phyloP scores from a whole-genome alignment of 2,113 vertebrate genomes.

The Castor canadensis region DNA sequence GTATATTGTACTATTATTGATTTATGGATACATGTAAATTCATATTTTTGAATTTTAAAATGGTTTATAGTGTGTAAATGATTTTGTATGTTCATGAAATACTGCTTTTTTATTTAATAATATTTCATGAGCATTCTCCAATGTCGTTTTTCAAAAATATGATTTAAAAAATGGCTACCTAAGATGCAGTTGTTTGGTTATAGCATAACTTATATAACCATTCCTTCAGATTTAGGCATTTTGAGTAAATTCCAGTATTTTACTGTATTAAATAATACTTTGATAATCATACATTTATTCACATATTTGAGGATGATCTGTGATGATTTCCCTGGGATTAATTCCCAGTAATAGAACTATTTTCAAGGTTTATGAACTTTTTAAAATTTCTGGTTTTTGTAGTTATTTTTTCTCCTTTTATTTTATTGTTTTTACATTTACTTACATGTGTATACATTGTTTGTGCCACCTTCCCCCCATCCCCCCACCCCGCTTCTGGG shows the following conservation, averaged over 20 bases:
- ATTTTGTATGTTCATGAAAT: slow-evolving; percentile 27
- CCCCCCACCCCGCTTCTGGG: too few species aligned
- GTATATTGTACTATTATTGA: neutral
- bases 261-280: neutral
- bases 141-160: neutral
- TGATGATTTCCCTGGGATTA: slow-evolving; percentile 6
- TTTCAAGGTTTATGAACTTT: slow-evolving; percentile 2
- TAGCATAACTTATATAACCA: slow-evolving; percentile 26
- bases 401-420: too few species aligned
- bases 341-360: slow-evolving; percentile 13
- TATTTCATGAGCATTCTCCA: slow-evolving; percentile 21
- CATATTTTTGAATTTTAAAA: neutral
- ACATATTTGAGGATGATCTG: neutral
- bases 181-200: neutral
- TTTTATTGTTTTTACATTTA: too few species aligned
- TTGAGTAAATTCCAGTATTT: neutral
- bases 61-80: slow-evolving; percentile 18
- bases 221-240: neutral
- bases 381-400: slow-evolving; percentile 13
- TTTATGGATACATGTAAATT: neutral
- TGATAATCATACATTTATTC: neutral
- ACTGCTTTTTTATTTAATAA: neutral
- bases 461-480: too few species aligned
- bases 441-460: too few species aligned
- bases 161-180: slow-evolving; percentile 19